Evolutionary conservation across 2,888 invertebrate species (phyloP), one percentile per base, ranked within the genome.

Genomic region (Nymphalis urticae): DNA sequence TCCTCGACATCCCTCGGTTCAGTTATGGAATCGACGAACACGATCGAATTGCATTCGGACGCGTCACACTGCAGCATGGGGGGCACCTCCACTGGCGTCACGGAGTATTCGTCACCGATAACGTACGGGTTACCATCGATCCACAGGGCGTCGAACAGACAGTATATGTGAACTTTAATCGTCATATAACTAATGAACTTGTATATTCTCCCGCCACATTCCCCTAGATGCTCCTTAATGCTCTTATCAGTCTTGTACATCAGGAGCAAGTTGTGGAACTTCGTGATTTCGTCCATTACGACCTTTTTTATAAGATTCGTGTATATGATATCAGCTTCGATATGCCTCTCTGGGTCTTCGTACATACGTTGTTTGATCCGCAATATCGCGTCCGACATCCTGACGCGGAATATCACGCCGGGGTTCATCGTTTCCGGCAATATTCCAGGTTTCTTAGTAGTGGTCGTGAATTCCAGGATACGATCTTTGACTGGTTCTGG

Each of bases 131-230:
- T 92, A 0, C 92, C 92, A 70, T 92, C 92, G 0, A 92, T 91
- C 92, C 92, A 92, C 1, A 92, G 69, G 0, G 92, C 87, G 27
- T 92, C 92, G 19, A 92, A 92, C 5, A 92, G 69, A 60, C 92
- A 92, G 32, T 92, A 92, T 0, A 92, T 92, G 73, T 92, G 92
- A 0, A 92, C 92, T 72, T 90, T 92, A 0, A 92, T 91, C 0
- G 90, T 90, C 92, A 92, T 92, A 13, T 92, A 92, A 51, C 90
- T 91, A 1, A 92, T 92, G 10, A 92, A 92, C 53, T 92, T 92
- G 69, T 92, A 92, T 0, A 92, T 92, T 1, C 92, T 78, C 0
- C 92, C 92, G 0, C 92, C 92, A 36, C 92, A 92, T 54, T 92
- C 92, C 0, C 92, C 92, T 24, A 92, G 76, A 80, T 92, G 92